Percentiles rank a stretch among this genome's conserved stretches.
These are phyloP conservation scores for Tetrapedia diversipes DNA, from an alignment of 2,888 invertebrate species.

Conservation along the genomic window DNA sequence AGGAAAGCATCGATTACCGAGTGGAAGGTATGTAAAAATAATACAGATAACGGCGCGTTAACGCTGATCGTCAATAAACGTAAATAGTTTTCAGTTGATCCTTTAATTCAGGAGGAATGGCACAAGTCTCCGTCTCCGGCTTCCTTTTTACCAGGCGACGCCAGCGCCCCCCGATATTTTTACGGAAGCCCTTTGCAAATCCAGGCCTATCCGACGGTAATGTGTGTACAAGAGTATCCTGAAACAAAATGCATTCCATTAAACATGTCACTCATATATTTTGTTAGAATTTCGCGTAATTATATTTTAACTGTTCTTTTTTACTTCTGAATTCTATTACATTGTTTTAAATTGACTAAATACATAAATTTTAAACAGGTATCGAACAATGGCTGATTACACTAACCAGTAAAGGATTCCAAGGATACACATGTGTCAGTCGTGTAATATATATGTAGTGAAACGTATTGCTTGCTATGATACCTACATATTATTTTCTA, in stretches of 20 bases:
- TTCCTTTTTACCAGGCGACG: slow-evolving; percentile 93
- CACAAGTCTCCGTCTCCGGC: slow-evolving; percentile 91
- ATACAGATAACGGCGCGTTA: slow-evolving; percentile 48
- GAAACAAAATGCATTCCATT: too few relatives aligned
- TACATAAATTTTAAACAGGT: neutral
- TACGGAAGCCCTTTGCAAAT: slow-evolving; percentile 91
- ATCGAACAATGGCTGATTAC: neutral
- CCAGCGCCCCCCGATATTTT: slow-evolving; percentile 94
- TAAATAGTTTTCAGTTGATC: slow-evolving; percentile 95
- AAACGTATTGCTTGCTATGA: neutral
- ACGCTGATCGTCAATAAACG: slow-evolving; percentile 87
- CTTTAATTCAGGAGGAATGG: slow-evolving; percentile 93
- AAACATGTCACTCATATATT: too few relatives aligned
- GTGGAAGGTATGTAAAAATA: slow-evolving; percentile 70
- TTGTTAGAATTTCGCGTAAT: neutral
- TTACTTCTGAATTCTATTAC: neutral
- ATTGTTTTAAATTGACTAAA: neutral
- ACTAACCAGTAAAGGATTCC: neutral
- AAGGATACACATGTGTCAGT: too few relatives aligned
- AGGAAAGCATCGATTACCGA: slow-evolving; percentile 75
- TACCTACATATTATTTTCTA: too few relatives aligned
- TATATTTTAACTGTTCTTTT: neutral
- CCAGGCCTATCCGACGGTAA: slow-evolving; percentile 87
- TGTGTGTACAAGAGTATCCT: slow-evolving; percentile 91
- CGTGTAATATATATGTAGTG: too few relatives aligned